phyloP scores from a whole-genome alignment of 2,888 invertebrate genomes.

The Mesorhabditis belari region DNA sequence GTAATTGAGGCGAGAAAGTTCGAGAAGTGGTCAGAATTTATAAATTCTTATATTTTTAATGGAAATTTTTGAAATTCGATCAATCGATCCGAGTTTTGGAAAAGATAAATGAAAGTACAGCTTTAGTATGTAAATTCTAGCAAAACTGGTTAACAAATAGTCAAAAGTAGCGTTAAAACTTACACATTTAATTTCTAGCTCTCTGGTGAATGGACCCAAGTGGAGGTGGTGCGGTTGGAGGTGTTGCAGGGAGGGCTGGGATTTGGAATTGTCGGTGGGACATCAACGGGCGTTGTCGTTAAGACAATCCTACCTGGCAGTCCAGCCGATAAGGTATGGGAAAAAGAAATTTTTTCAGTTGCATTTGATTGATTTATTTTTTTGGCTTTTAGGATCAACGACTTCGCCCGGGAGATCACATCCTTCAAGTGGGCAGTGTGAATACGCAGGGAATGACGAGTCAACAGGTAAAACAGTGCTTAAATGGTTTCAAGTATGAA shows the following conservation, averaged over 20 bases:
- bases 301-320: constrained; percentile 96
- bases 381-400: constrained; percentile 71
- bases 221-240: constrained; percentile 91
- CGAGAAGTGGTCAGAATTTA: too few relatives aligned
- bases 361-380: not conserved
- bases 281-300: constrained; percentile 96
- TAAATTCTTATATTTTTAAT: too few relatives aligned
- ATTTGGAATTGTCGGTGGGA: constrained; percentile 90
- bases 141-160: not conserved
- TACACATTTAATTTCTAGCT: constrained; percentile 62
- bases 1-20: too few relatives aligned
- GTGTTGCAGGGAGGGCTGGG: constrained; percentile 77
- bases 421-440: constrained; percentile 68
- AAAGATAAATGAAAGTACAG: not conserved
- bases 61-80: too few relatives aligned
- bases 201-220: constrained; percentile 98
- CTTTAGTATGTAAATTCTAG: not conserved
- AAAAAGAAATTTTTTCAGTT: not conserved
- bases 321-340: constrained; percentile 80
- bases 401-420: constrained; percentile 92
- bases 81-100: too few relatives aligned
- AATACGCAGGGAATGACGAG: constrained; percentile 83
- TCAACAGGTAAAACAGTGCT: constrained; percentile 61
- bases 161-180: not conserved
- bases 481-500: not conserved